These are phyloP conservation scores for Ophiodon elongatus DNA, from an alignment of 2,113 vertebrate species.

Conservation along the genomic window DNA sequence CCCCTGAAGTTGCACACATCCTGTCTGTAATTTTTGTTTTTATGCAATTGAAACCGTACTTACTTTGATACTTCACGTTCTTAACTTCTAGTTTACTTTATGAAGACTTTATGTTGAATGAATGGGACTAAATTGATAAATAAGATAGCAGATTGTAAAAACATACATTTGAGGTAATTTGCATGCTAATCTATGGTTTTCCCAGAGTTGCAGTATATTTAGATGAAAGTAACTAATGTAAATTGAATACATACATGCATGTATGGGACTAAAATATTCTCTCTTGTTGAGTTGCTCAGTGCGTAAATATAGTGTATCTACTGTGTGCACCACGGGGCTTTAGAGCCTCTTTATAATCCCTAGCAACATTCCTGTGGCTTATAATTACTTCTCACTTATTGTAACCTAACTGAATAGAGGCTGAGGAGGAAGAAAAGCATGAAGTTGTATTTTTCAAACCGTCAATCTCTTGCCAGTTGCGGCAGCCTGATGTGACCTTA, in stretches of 20 bases:
- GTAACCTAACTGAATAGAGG: slow-evolving; percentile 44
- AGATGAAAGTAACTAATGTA: not conserved
- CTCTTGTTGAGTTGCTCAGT: not conserved
- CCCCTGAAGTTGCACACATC: not conserved
- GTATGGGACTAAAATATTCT: not conserved
- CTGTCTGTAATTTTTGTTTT: not conserved
- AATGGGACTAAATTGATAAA: not conserved
- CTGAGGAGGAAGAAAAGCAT: slow-evolving; percentile 38
- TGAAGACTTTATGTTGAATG: not conserved
- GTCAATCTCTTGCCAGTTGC: slow-evolving; percentile 53
- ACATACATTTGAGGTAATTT: not conserved
- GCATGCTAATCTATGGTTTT: not conserved
- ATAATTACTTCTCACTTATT: slow-evolving; percentile 49
- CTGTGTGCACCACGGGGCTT: not conserved
- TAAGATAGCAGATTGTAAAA: not conserved
- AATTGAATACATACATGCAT: not conserved
- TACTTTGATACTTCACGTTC: not conserved
- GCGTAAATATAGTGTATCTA: not conserved
- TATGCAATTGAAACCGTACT: not conserved
- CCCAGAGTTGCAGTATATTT: not conserved
- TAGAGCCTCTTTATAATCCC: slow-evolving; percentile 37
- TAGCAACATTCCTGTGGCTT: slow-evolving; percentile 44
- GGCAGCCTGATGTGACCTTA: slow-evolving; percentile 75
- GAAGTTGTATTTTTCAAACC: slow-evolving; percentile 52
- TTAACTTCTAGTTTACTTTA: not conserved